Evolutionary conservation across 2,888 invertebrate species (phyloP).

Genomic region (Ochlodes sylvanus): DNA sequence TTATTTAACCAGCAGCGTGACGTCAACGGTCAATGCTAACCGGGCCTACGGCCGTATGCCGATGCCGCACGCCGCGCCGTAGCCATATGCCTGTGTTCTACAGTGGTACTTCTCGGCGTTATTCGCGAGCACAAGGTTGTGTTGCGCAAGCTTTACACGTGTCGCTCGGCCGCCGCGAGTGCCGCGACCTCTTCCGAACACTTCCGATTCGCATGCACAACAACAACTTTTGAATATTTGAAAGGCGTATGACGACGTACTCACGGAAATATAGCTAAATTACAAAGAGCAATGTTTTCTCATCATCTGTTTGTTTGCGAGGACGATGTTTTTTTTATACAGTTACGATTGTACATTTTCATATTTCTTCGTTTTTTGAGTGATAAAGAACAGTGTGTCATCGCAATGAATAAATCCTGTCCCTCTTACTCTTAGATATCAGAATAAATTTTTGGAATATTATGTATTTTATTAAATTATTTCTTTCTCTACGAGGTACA

Average conservation of each 20-base stretch:
- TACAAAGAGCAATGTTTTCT: constrained; percentile 40
- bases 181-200: constrained; percentile 73
- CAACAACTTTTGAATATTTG: constrained; percentile 64
- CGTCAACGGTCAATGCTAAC: constrained; percentile 34
- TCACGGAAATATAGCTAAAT: constrained; percentile 61
- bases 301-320: constrained; percentile 27
- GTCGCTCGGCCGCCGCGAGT: constrained; percentile 54
- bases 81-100: no score
- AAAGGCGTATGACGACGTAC: constrained; percentile 70
- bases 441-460: no score
- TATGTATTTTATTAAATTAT: no score
- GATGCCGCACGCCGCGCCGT: neutral
- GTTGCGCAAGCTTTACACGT: constrained; percentile 78
- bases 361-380: no score
- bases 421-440: no score
- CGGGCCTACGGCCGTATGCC: constrained; percentile 6
- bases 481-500: no score
- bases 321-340: constrained; percentile 22
- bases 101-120: constrained; percentile 40
- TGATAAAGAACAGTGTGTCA: no score
- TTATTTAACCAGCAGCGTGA: constrained; percentile 14
- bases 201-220: constrained; percentile 82
- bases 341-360: neutral
- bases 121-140: constrained; percentile 80
- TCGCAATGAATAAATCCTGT: no score